Evolutionary conservation across 2,797 vertebrate species (phyloP).

Genomic region (Sebastes minor): DNA sequence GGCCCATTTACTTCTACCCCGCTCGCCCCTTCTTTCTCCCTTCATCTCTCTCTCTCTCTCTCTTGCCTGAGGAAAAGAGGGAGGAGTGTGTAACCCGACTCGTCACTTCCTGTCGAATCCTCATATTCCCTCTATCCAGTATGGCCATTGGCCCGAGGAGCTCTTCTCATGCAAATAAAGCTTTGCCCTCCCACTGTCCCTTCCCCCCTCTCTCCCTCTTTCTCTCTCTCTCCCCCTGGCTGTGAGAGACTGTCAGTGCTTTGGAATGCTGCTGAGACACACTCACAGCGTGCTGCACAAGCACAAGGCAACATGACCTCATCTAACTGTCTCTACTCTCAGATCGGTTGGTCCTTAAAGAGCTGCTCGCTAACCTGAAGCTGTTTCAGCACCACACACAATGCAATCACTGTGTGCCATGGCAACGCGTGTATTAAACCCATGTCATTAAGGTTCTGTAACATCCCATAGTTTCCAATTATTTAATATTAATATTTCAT

Average conservation of each 20-base stretch:
- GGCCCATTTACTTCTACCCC: conserved; percentile 63
- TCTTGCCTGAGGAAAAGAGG: conserved; percentile 53
- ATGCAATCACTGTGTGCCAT: no score
- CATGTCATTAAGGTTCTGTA: not conserved
- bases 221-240: conserved; percentile 55
- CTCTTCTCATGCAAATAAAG: conserved; percentile 58
- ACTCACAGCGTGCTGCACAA: not conserved
- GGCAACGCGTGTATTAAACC: not conserved
- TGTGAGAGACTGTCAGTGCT: conserved; percentile 35
- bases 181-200: conserved; percentile 29
- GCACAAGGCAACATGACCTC: conserved; percentile 1
- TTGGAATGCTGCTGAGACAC: not conserved
- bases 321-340: not conserved
- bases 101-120: conserved; percentile 69
- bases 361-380: not conserved
- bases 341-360: not conserved
- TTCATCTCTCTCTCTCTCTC: conserved; percentile 26
- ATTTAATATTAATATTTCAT: not conserved
- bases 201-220: conserved; percentile 34
- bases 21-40: conserved; percentile 41
- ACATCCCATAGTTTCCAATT: not conserved
- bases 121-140: conserved; percentile 54
- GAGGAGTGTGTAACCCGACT: conserved; percentile 67
- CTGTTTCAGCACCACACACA: not conserved
- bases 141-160: conserved; percentile 51